Evolutionary conservation across 2,888 invertebrate species (phyloP).

Genomic region (Parnassius glacialis): DNA sequence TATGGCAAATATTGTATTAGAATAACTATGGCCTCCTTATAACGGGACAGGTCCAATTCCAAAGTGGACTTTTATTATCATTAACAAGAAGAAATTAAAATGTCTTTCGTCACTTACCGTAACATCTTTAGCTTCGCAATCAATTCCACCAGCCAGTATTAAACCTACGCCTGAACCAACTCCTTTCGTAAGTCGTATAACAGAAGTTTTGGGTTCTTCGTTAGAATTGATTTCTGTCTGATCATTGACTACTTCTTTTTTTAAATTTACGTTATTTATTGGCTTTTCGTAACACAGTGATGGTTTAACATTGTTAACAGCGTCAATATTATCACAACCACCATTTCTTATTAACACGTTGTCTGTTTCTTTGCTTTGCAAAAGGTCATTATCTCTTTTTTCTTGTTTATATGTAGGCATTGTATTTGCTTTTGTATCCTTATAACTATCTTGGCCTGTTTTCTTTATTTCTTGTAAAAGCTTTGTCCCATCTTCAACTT

Average conservation of each 20-base stretch:
- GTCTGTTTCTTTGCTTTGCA: constrained; percentile 41
- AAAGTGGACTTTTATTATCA: too few species aligned
- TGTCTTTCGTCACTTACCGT: constrained; percentile 81
- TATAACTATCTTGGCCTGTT: constrained; percentile 54
- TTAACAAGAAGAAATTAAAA: too few species aligned
- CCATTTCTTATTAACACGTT: constrained; percentile 35
- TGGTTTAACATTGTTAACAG: constrained; percentile 21
- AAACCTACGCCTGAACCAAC: constrained; percentile 88
- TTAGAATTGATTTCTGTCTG: constrained; percentile 40
- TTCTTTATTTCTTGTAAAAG: constrained; percentile 62
- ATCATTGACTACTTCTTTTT: constrained; percentile 34
- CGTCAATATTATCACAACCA: constrained; percentile 31
- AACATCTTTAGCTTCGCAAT: constrained; percentile 95
- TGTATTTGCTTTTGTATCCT: constrained; percentile 24
- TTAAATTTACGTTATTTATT: constrained; percentile 33
- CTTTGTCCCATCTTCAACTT: constrained; percentile 58
- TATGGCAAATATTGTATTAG: too few species aligned
- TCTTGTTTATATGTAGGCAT: constrained; percentile 6
- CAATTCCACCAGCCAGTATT: constrained; percentile 92
- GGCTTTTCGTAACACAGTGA: constrained; percentile 9
- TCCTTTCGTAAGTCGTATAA: constrained; percentile 61
- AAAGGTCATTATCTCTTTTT: constrained; percentile 30
- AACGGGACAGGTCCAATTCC: too few species aligned
- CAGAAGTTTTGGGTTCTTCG: constrained; percentile 50
- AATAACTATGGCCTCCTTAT: too few species aligned